Base-by-base conservation (phyloP, 2,888 invertebrate species). In the Cryptops parisi region DNA sequence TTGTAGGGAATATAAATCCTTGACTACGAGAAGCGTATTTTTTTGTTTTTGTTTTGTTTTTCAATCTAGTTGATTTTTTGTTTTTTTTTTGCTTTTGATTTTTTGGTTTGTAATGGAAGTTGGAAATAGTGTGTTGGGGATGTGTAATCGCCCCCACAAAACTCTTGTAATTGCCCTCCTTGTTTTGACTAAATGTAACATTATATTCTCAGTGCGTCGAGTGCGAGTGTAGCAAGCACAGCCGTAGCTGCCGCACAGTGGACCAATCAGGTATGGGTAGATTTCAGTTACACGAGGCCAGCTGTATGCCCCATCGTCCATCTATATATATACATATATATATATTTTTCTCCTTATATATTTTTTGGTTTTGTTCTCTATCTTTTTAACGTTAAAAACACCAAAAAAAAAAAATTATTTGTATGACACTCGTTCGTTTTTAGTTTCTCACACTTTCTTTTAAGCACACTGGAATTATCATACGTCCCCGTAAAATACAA, bases 211-310 rank as follows among this genome's bases (percentile, higher is more conserved):
- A 58, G 58, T 57, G 58, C 57, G 22, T 53, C 58, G 40, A 60
- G 58, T 57, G 58, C 61, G 41, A 62, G 61, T 58, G 62, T 61
- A 50, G 62, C 63, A 15, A 60, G 60, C 53, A 59, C 58, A 39
- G 71, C 71, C 3, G 60, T 71, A 22, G 71, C 70, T 49, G 71
- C 71, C 41, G 71, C 71, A 24, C 70, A 71, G 55, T 70, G 71
- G 70, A 69, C 66, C 53, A 67, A 69, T 58, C 68, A 68, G 57
- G 57, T 57, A 57, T 55, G 57, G 52, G 52, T 46, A 46, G 23
- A 5, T 46, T 23, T 46, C 23, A 22, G 22, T 5, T 9, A 33
- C 33, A 33, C 9, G 33, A 33, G 15, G n/a, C n/a, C n/a, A n/a
- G n/a, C n/a, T 33, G 38, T 9, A 33, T 33, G 9, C 15, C 9